Base-by-base conservation (phyloP, 1,140 invertebrate species). In the Drusus annulatus region DNA sequence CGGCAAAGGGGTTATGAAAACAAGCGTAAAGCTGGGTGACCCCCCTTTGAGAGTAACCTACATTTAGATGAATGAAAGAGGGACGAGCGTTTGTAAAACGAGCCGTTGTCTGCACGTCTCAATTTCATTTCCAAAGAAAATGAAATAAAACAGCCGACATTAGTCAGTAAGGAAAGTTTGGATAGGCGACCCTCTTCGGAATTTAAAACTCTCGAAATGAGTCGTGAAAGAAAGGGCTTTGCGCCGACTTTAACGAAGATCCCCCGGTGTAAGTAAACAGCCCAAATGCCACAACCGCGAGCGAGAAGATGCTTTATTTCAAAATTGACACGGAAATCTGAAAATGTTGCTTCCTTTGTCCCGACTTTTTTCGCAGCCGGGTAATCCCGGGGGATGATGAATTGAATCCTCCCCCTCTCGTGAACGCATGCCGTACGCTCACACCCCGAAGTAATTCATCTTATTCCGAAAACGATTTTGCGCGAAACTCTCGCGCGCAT, bases 391-490 rank as follows among this genome's bases (percentile, higher is more conserved):
- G 68, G 68, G 71, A 75, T 75, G 71, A 75, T 75, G 71, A 56
- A 75, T 75, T 75, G 71, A 75, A 75, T n/a, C 71, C 45, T 25
- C 5, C 25, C 52, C 54, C 54, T 58, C 51, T 25, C 13, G 5
- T 13, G 69, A 23, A 17, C 50, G 69, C 25, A 15, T 73, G 69
- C 28, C 71, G 25, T 17, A 13, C 13, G 8, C 54, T 15, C 31
- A 17, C 69, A 17, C 73, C 21, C 56, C 28, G 36, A 45, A 62
- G 62, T 62, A 50, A 78, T 78, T 78, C 76, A 78, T 78, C 76
- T 78, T 78, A 78, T 78, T 78, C 62, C 10, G 45, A 68, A 68
- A 78, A 78, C 50, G 28, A 78, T 78, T 78, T 78, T 78, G 52
- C 62, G 23, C 62, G 50, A 78, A 78, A 52, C 52, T 68, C 36